Conservation (phyloP, 2,113 vertebrate species). For the Thalassoma bifasciatum region DNA sequence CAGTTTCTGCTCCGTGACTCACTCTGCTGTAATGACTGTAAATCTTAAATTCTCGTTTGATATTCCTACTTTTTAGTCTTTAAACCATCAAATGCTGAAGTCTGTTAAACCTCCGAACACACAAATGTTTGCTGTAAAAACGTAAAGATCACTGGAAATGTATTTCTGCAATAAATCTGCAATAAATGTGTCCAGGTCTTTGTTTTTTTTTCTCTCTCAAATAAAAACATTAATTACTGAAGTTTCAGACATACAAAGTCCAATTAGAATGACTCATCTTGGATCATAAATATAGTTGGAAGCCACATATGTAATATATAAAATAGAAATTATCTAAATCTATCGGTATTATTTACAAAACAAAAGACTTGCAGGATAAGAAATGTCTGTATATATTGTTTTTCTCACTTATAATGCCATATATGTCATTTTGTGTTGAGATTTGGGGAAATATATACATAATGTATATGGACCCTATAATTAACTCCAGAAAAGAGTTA, state of each 20-base stretch:
- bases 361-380: no score
- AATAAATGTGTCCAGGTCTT: conserved; percentile 7
- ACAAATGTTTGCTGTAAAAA: conserved; percentile 4
- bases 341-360: no score
- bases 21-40: neutral
- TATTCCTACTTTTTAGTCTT: neutral
- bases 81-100: neutral
- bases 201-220: neutral
- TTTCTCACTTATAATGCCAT: no score
- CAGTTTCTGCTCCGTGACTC: neutral
- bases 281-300: no score
- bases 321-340: no score
- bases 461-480: no score
- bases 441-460: no score
- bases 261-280: no score
- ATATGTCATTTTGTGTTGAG: no score
- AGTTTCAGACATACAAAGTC: neutral
- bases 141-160: neutral
- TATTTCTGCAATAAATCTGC: conserved; percentile 28
- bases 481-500: no score
- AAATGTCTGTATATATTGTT: no score
- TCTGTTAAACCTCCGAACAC: neutral
- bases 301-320: no score
- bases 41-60: neutral
- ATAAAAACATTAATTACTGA: neutral